phyloP scores from a whole-genome alignment of 2,113 vertebrate species.

The Pelecanus crispus region DNA sequence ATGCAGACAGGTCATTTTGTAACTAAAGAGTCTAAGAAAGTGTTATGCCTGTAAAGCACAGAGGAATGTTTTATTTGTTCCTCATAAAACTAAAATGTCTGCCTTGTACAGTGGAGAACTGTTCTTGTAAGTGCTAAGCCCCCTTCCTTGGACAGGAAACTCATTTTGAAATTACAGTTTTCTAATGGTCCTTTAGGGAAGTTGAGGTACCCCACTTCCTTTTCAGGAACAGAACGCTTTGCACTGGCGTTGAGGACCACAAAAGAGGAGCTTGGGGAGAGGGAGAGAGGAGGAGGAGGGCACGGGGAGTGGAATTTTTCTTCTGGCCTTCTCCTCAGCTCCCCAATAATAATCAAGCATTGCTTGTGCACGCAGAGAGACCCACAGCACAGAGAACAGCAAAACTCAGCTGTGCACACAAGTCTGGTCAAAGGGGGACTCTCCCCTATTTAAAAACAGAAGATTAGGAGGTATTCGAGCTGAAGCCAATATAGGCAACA shows the following conservation, averaged over 20 bases:
- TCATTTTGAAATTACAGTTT: slow-evolving; percentile 55
- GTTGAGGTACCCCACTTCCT: slow-evolving; percentile 46
- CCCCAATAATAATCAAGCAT: not conserved
- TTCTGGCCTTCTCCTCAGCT: not conserved
- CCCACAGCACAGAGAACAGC: not conserved
- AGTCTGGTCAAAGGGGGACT: not conserved
- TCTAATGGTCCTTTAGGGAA: slow-evolving; percentile 62
- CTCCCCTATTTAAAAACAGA: not conserved
- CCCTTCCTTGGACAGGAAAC: slow-evolving; percentile 54
- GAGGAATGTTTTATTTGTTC: slow-evolving; percentile 65
- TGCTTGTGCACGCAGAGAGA: not conserved
- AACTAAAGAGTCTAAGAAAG: slow-evolving; percentile 53
- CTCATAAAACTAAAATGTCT: slow-evolving; percentile 58
- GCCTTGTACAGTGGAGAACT: slow-evolving; percentile 15
- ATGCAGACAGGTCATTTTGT: not conserved
- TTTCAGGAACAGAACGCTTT: not conserved
- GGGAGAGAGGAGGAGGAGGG: not conserved
- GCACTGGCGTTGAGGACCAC: not conserved
- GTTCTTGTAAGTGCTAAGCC: slow-evolving; percentile 51
- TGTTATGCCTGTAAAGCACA: slow-evolving; percentile 44
- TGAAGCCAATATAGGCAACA: not conserved
- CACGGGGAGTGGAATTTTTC: not conserved
- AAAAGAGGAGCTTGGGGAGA: not conserved
- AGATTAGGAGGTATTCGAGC: not conserved
- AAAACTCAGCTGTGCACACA: not conserved